Conservation (phyloP, 2,888 invertebrate species). For the Philereme vetulata region DNA sequence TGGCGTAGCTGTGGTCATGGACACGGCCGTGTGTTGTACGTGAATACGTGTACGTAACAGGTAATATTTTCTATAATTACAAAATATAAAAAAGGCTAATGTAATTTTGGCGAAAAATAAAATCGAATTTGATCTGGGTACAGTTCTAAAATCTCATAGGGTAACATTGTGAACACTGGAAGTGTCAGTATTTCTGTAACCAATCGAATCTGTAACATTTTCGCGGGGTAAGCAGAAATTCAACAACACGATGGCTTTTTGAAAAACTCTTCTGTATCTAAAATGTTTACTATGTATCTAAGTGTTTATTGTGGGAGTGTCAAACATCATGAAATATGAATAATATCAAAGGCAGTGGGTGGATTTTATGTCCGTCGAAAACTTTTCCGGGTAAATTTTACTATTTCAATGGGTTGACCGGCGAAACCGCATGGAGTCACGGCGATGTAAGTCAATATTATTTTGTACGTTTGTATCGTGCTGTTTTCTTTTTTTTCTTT, state of each 20-base stretch:
- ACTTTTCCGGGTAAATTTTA: slow-evolving; percentile 67
- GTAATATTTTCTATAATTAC: too few relatives aligned
- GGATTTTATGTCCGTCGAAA: slow-evolving; percentile 67
- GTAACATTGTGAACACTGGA: too few relatives aligned
- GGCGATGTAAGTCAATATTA: slow-evolving; percentile 41
- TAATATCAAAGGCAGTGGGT: slow-evolving; percentile 50
- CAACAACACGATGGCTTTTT: background rate
- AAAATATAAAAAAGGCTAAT: too few relatives aligned
- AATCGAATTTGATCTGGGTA: too few relatives aligned
- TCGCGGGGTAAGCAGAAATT: slow-evolving; percentile 55
- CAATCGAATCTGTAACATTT: slow-evolving; percentile 30
- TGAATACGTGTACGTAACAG: too few relatives aligned
- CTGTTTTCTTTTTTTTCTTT: background rate
- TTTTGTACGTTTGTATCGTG: background rate
- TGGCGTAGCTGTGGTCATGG: too few relatives aligned
- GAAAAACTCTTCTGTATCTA: background rate
- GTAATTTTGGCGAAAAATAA: too few relatives aligned
- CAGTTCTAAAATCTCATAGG: too few relatives aligned
- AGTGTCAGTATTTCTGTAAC: too few relatives aligned
- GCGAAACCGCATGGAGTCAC: slow-evolving; percentile 62
- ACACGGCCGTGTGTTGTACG: too few relatives aligned
- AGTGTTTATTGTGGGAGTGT: slow-evolving; percentile 1
- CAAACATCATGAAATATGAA: slow-evolving; percentile 41
- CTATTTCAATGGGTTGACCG: slow-evolving; percentile 65
- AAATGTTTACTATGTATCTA: too few relatives aligned